Base-by-base conservation (phyloP, 2,797 vertebrate species). In the Propithecus deckenii region DNA sequence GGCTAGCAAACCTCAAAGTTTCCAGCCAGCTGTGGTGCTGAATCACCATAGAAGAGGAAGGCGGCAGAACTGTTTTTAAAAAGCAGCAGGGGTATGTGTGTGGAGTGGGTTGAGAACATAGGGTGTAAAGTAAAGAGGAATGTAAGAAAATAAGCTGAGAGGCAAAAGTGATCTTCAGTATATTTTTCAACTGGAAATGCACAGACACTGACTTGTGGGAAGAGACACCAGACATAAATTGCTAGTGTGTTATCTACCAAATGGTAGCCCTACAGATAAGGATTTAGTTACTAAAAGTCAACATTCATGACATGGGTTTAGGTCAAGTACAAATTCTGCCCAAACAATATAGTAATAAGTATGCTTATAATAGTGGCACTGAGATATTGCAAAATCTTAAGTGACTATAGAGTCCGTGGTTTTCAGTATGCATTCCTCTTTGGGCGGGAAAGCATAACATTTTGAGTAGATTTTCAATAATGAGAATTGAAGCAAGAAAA, bases 391-490 rank as follows among this genome's bases (percentile, higher is more conserved):
- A 71, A n/a, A 88, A 86, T 78, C 35, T 59, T 65, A 80, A 46
- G 9, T 71, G 57, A 69, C 4, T 7, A 59, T 52, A 46, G 71
- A 69, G 9, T 87, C 28, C 17, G 4, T 78, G 38, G 10, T 75
- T 93, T 67, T 63, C 41, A 83, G 35, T 67, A 65, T 48, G 46
- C 4, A 67, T 7, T 87, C 17, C 38, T 46, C 65, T 69, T 9
- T 52, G 76, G 46, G 28, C 20, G 67, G 52, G 52, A 93, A 90
- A 80, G 4, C 41, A 38, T 17, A 76, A 35, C n/a, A 63, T 59
- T 90, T 96, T 89, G 61, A 81, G 52, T 67, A 88, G 55, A 71
- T 83, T 89, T 93, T 80, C 57, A 83, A 5, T 63, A 94, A 43
- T 85, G 13, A 86, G 22, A 90, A 18, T 61, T 71, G 46, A 87